Evolutionary conservation across 2,797 vertebrate species (phyloP).

Genomic region (Acipenser oxyrinchus): DNA sequence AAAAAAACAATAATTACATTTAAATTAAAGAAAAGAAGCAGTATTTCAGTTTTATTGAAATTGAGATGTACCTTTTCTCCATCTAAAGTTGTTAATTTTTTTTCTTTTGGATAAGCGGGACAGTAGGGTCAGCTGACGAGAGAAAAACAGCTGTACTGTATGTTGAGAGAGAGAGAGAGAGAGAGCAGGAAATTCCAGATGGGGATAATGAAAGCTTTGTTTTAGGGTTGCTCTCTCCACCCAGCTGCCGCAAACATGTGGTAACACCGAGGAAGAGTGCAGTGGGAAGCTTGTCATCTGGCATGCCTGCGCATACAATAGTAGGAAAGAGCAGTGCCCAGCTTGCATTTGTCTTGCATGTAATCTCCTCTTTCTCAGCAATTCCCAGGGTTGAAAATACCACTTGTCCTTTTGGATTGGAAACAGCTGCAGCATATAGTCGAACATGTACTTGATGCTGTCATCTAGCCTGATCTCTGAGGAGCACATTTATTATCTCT

Average conservation of each 20-base stretch:
- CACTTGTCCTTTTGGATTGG: too few species aligned
- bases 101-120: conserved; percentile 27
- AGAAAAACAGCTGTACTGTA: conserved; percentile 36
- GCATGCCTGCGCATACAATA: conserved; percentile 41
- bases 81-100: conserved; percentile 5
- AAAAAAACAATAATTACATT: too few species aligned
- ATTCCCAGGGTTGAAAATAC: too few species aligned
- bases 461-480: too few species aligned
- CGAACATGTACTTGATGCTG: too few species aligned
- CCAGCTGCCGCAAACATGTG: conserved; percentile 22
- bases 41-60: neutral
- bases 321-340: conserved; percentile 59
- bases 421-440: too few species aligned
- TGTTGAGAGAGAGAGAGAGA: too few species aligned
- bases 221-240: conserved; percentile 36
- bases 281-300: conserved; percentile 31
- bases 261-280: conserved; percentile 31
- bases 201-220: conserved; percentile 44
- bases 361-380: neutral
- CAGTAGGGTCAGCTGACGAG: conserved; percentile 46
- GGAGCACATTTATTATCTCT: too few species aligned
- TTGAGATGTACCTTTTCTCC: neutral
- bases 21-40: too few species aligned
- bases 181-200: conserved; percentile 43
- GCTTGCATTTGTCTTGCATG: conserved; percentile 52